phyloP scores from a whole-genome alignment of 2,888 invertebrate species.

The Ctena decussata region DNA sequence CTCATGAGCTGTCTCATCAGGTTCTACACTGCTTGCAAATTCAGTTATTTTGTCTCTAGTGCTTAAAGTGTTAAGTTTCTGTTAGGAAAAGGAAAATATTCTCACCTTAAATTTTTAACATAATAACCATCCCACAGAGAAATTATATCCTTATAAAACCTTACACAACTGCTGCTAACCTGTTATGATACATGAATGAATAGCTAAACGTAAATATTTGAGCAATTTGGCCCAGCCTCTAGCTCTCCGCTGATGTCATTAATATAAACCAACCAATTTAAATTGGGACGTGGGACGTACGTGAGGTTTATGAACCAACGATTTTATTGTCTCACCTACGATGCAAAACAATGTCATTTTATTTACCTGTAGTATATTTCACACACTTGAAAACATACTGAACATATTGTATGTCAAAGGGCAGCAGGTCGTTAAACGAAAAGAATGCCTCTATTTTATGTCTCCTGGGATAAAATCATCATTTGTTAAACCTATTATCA shows the following conservation, averaged over 20 bases:
- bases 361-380: neutral
- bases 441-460: neutral
- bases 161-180: neutral
- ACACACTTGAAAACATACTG: neutral
- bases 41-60: too few species aligned
- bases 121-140: neutral
- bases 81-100: too few species aligned
- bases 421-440: neutral
- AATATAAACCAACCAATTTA: conserved; percentile 1
- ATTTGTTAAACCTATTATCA: conserved; percentile 13
- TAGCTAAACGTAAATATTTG: neutral
- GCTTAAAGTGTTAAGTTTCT: too few species aligned
- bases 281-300: neutral
- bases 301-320: neutral
- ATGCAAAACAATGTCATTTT: neutral
- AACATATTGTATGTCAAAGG: conserved; percentile 10
- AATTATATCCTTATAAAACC: neutral
- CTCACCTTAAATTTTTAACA: neutral
- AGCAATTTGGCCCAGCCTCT: conserved; percentile 11
- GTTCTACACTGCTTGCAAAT: too few species aligned
- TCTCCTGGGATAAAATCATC: neutral
- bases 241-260: neutral
- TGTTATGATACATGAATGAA: neutral
- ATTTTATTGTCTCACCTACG: neutral
- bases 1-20: too few species aligned